Conservation (phyloP, 2,888 invertebrate genomes). For the Calliopum simillimum region DNA sequence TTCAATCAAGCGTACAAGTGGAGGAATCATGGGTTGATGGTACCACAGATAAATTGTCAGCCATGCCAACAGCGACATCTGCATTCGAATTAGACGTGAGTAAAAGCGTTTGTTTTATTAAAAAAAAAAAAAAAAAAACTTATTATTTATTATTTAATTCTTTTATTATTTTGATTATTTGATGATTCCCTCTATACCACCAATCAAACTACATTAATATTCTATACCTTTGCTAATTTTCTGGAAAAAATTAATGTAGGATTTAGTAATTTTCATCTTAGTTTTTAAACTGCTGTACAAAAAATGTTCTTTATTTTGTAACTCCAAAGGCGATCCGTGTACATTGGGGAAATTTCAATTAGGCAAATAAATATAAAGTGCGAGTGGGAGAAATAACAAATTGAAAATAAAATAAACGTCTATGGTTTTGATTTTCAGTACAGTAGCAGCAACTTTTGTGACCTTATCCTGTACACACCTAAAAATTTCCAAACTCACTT, state of each 20-base stretch:
- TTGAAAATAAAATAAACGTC: slow-evolving; percentile 35
- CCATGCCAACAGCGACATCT: slow-evolving; percentile 74
- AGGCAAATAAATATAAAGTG: slow-evolving; percentile 1
- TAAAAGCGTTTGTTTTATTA: slow-evolving; percentile 45
- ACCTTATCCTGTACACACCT: too few species aligned
- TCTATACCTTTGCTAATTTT: too few species aligned
- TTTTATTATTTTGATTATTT: slow-evolving; percentile 31
- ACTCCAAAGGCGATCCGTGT: slow-evolving; percentile 12
- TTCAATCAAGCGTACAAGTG: slow-evolving; percentile 86
- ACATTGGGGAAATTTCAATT: slow-evolving; percentile 12
- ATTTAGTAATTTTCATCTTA: neutral
- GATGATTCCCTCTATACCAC: slow-evolving; percentile 37
- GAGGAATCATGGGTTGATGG: slow-evolving; percentile 93
- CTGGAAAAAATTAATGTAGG: too few species aligned
- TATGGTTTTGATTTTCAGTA: too few species aligned
- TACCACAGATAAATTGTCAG: slow-evolving; percentile 83
- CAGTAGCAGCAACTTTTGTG: too few species aligned
- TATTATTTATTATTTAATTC: slow-evolving; percentile 25
- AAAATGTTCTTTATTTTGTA: neutral
- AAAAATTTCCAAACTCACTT: too few species aligned
- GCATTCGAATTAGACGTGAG: slow-evolving; percentile 68
- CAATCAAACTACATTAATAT: neutral
- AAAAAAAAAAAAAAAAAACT: too few species aligned
- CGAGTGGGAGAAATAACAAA: slow-evolving; percentile 37
- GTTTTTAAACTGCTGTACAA: neutral